A percentile compares a stretch with the other conserved stretches of the same genome.
Evolutionary conservation across 2,113 vertebrate genomes (phyloP).

Genomic region (Seriola aureovittata): DNA sequence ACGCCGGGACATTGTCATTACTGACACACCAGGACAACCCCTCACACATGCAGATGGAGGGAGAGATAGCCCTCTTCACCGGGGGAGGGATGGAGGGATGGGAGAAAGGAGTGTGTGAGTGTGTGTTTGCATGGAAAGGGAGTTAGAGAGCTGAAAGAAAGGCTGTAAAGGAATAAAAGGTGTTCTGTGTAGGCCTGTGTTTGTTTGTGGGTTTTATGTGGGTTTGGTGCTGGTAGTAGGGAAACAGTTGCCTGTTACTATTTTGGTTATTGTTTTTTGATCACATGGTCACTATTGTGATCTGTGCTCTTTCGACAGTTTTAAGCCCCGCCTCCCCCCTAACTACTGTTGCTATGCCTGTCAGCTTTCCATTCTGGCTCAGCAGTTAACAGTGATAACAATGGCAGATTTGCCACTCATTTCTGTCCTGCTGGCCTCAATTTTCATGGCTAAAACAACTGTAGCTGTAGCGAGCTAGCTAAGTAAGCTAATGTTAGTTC

Average conservation of each 20-base stretch:
- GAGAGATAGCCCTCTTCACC: conserved; percentile 64
- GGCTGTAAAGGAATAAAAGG: conserved; percentile 24
- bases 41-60: conserved; percentile 72
- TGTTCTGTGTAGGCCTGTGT: conserved; percentile 5
- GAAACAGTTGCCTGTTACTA: conserved; percentile 34
- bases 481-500: neutral
- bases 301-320: conserved; percentile 18
- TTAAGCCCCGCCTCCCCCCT: neutral
- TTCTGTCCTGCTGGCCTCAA: neutral
- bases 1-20: conserved; percentile 86
- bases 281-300: conserved; percentile 26
- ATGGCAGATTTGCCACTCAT: neutral
- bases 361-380: conserved; percentile 25
- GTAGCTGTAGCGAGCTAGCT: neutral
- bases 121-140: conserved; percentile 30
- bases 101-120: conserved; percentile 32
- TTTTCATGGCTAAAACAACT: neutral
- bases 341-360: conserved; percentile 47
- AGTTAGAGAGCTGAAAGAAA: conserved; percentile 36
- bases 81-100: conserved; percentile 44
- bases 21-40: conserved; percentile 80
- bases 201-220: conserved; percentile 31
- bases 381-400: neutral
- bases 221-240: neutral
- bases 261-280: conserved; percentile 36